These are phyloP conservation scores for Sturnus vulgaris DNA, from an alignment of 2,113 vertebrate genomes.

Conservation along the genomic window DNA sequence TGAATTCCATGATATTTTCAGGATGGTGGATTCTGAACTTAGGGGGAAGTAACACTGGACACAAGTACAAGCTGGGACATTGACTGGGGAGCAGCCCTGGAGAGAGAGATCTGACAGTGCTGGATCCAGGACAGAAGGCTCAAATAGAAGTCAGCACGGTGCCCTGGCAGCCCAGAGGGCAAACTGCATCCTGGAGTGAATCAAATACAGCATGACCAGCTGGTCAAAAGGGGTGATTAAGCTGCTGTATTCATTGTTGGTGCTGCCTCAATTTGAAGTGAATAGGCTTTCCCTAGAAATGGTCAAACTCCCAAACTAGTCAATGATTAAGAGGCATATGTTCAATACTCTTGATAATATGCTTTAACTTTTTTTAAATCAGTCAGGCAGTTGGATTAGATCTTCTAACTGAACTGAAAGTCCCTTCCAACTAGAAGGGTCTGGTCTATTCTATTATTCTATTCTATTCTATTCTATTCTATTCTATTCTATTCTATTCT, in stretches of 20 bases:
- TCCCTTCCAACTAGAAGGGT: neutral
- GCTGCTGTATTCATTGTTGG: neutral
- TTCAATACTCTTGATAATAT: neutral
- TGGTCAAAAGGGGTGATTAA: neutral
- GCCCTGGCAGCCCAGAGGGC: neutral
- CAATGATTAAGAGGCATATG: neutral
- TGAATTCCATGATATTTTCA: neutral
- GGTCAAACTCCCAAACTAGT: neutral
- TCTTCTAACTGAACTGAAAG: neutral
- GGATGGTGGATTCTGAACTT: neutral
- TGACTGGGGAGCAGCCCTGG: neutral
- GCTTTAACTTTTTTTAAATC: neutral
- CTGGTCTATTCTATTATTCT: neutral
- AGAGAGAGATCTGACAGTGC: neutral
- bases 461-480: neutral
- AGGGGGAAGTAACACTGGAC: neutral
- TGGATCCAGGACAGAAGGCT: neutral
- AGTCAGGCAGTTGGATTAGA: neutral
- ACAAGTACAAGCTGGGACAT: neutral
- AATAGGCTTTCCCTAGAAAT: neutral
- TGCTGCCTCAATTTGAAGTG: neutral
- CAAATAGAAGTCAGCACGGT: neutral
- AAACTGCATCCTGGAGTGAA: neutral
- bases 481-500: neutral
- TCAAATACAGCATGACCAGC: neutral